Percentiles rank a stretch among this genome's conserved stretches.
Evolutionary conservation across 2,113 vertebrate genomes (phyloP).

Genomic region (Turdus rufiventris): DNA sequence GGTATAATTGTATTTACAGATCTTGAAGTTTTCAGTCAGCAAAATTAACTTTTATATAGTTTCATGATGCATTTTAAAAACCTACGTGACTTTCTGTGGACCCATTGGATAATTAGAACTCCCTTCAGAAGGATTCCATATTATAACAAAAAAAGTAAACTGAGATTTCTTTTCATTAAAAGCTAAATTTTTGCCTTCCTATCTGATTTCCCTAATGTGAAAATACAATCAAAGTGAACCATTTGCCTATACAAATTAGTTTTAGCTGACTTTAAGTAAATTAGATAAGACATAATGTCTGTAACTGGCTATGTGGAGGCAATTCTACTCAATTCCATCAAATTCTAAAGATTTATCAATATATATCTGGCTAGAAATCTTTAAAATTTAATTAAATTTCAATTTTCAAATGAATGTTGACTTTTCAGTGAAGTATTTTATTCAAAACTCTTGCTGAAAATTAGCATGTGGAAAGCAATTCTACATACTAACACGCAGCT

Average conservation of each 20-base stretch:
- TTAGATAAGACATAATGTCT: not conserved
- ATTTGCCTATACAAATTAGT: slow-evolving; percentile 29
- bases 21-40: slow-evolving; percentile 54
- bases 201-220: not conserved
- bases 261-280: not conserved
- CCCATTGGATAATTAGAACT: slow-evolving; percentile 10
- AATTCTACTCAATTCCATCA: not conserved
- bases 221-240: not conserved
- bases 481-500: not conserved
- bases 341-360: not conserved
- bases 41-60: slow-evolving; percentile 63
- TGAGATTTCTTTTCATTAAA: not conserved
- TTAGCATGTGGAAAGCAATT: not conserved
- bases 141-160: not conserved
- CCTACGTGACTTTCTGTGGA: slow-evolving; percentile 25
- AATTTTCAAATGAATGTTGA: not conserved
- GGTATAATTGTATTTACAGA: slow-evolving; percentile 64
- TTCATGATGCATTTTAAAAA: slow-evolving; percentile 52
- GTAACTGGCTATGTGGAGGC: not conserved
- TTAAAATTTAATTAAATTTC: not conserved
- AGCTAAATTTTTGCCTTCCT: not conserved
- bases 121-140: not conserved
- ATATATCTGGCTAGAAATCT: not conserved
- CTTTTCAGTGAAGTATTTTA: not conserved
- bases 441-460: not conserved